Evolutionary conservation across 2,797 vertebrate species (phyloP).

Genomic region (Eidolon dupreanum): DNA sequence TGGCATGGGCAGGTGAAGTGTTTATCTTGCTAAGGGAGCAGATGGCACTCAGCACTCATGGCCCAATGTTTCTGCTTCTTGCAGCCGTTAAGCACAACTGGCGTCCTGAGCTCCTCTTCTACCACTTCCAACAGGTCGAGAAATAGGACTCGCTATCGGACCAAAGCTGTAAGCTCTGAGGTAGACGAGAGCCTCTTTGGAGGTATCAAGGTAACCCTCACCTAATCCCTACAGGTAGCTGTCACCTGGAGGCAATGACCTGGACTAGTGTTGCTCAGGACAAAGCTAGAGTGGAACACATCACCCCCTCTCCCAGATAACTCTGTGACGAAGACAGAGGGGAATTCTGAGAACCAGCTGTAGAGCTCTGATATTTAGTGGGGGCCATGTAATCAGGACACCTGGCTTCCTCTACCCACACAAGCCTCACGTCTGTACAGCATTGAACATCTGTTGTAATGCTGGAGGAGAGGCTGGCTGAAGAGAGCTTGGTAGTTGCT

Average conservation of each 20-base stretch:
- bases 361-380: too few species aligned
- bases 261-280: background rate
- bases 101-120: constrained; percentile 65
- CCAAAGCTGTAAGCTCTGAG: constrained; percentile 84
- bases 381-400: background rate
- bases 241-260: background rate
- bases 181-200: constrained; percentile 92
- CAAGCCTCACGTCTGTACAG: background rate
- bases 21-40: background rate
- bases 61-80: background rate
- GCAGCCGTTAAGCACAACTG: constrained; percentile 82
- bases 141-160: constrained; percentile 85
- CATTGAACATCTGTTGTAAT: background rate
- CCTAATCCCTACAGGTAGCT: background rate
- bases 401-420: background rate
- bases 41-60: background rate
- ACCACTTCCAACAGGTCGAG: constrained; percentile 76
- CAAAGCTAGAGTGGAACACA: background rate
- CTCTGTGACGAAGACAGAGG: background rate
- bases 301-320: background rate
- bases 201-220: constrained; percentile 77
- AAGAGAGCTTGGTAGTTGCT: background rate
- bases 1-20: background rate
- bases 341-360: background rate
- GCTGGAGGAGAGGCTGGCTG: background rate